Evolutionary conservation across 1,140 invertebrate species (phyloP).

Genomic region (Drosophila micromelanica): DNA sequence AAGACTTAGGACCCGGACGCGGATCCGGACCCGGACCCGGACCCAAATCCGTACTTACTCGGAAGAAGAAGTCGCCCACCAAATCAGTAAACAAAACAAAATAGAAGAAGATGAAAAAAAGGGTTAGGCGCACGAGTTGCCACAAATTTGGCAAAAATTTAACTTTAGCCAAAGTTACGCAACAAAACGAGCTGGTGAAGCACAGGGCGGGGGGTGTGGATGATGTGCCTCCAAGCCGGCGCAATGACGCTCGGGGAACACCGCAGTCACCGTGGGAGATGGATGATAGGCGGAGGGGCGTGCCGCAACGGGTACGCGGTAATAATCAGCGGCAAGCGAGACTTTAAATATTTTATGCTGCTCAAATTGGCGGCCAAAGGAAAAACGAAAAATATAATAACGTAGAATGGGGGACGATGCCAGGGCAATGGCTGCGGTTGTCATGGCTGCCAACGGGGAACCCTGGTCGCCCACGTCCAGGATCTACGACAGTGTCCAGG

Average conservation of each 20-base stretch:
- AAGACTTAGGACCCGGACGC: conserved; percentile 7
- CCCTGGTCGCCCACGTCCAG: conserved; percentile 2
- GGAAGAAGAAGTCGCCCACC: conserved; percentile 64
- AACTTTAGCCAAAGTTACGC: conserved; percentile 52
- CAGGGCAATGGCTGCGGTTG: conserved; percentile 30
- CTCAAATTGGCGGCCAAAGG: conserved; percentile 72
- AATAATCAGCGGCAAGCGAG: conserved; percentile 79
- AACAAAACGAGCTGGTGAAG: background rate
- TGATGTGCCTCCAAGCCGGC: conserved; percentile 46
- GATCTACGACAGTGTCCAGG: conserved; percentile 15
- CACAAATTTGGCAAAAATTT: conserved; percentile 61
- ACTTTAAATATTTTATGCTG: conserved; percentile 79
- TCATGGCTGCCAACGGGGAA: conserved; percentile 35
- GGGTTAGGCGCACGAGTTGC: conserved; percentile 49
- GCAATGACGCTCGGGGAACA: conserved; percentile 42
- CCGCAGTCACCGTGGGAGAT: conserved; percentile 19
- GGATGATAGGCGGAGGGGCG: background rate
- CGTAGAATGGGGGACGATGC: background rate
- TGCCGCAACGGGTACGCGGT: conserved; percentile 37
- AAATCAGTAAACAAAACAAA: conserved; percentile 59
- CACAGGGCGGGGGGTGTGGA: background rate
- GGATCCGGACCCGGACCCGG: background rate
- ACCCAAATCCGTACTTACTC: conserved; percentile 4
- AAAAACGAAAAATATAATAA: conserved; percentile 43
- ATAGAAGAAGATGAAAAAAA: conserved; percentile 38